Base-by-base conservation (phyloP, 2,797 vertebrate species). In the Scyliorhinus canicula region DNA sequence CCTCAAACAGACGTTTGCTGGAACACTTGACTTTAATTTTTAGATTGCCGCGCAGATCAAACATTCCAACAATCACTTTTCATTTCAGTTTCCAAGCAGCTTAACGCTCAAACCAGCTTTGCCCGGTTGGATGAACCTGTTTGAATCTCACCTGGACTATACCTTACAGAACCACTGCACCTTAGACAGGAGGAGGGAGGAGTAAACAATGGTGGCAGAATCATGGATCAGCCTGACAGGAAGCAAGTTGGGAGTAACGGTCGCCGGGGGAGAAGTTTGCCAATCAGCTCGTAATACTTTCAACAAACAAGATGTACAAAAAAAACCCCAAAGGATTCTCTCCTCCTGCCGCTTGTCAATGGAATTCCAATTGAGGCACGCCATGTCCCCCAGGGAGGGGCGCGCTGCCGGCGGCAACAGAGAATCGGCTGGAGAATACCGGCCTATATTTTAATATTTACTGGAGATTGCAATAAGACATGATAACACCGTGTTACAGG, bases 1-100 rank as follows among this genome's bases (percentile, higher is more conserved):
- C 93, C 69, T n/a, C n/a, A 31, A 26, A 47, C 93, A 55, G 93
- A 94, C 74, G 16, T 74, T 74, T 94, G 67, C 47, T 94, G 93
- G 67, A 69, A 55, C 28, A 94, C n/a, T 52, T 52, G n/a, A 44
- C 28, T 93, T 35, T 94, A 3, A 11, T 71, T 26, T 74, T 71
- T 94, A 4, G 67, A 67, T 6, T 21, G 67, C 47, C 50, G 35
- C 47, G 67, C n/a, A 94, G 14, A 14, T 74, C 28, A 35, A 52
- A 14, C 44, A 71, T 50, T 74, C 65, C 44, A 94, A n/a, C n/a
- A 65, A 44, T 91, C n/a, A 91, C 40, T 65, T 91, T 40, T 65
- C 60, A 88, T 65, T 91, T 91, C 9, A 47, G 60, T 44, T 21
- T 35, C 26, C 40, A 65, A 21, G 57, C 63, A 65, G 60, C 60